phyloP scores from a whole-genome alignment of 2,113 vertebrate species.

The Microcebus murinus region DNA sequence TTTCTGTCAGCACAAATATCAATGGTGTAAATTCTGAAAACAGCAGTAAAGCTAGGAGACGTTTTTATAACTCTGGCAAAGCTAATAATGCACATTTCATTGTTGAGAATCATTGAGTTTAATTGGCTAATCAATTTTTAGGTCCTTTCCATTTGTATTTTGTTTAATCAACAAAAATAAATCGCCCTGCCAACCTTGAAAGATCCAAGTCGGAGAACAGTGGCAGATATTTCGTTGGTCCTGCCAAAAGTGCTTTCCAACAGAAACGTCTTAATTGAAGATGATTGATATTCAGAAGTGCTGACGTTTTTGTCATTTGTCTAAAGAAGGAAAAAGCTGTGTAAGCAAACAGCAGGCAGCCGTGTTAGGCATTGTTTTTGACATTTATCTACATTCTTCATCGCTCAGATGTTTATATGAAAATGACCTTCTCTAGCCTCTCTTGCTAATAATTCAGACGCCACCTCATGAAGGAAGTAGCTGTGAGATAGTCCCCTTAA shows the following conservation, averaged over 20 bases:
- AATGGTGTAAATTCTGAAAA: background rate
- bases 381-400: background rate
- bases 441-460: background rate
- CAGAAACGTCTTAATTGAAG: conserved; percentile 62
- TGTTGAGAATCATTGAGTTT: conserved; percentile 75
- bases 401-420: background rate
- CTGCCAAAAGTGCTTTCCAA: conserved; percentile 55
- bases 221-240: conserved; percentile 25
- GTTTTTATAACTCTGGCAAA: conserved; percentile 62
- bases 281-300: conserved; percentile 69
- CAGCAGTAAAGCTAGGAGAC: background rate
- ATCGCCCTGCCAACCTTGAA: conserved; percentile 40
- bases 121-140: conserved; percentile 80
- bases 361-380: conserved; percentile 16
- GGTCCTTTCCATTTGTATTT: conserved; percentile 71
- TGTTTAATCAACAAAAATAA: conserved; percentile 80
- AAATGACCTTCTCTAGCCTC: background rate
- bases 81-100: conserved; percentile 27
- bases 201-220: conserved; percentile 42
- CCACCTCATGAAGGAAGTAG: too few species aligned
- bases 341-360: background rate
- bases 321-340: conserved; percentile 64
- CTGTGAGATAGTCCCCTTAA: background rate
- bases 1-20: conserved; percentile 50
- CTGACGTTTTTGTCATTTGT: conserved; percentile 67